Base-by-base conservation (phyloP, 2,888 invertebrate species). In the Neuroscelio doddi region DNA sequence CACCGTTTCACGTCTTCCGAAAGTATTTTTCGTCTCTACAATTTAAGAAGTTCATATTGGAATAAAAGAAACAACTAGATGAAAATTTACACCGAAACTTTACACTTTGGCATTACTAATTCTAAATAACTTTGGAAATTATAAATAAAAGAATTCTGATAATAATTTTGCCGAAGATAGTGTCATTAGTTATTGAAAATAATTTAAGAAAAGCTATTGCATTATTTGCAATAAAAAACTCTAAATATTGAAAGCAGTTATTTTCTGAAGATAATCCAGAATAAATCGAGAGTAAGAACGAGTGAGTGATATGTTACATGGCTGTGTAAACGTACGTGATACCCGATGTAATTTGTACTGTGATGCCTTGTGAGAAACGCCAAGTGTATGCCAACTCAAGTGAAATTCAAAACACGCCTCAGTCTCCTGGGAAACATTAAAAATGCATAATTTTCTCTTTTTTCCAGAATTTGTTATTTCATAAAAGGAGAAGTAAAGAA, bases 351-450 rank as follows among this genome's bases (percentile, higher is more conserved):
- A 61, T 65, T 61, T 65, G 65, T 49, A 51, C 50, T 55, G 50
- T 51, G 47, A 59, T 59, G 42, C 56, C 56, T 61, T 49, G 52
- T 44, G 57, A 65, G 61, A 61, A 65, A 61, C 32, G 57, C 56
- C 61, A 52, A 65, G 65, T 65, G 57, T 65, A 61, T 65, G 65
- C 65, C 61, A 57, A 61, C 52, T 65, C 52, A 56, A 61, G 47
- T 61, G 53, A 65, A 65, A 65, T 65, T 65, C 65, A 61, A 65
- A 65, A 65, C 61, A 65, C 52, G 65, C 65, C 49, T 36, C 52
- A 34, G 57, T 66, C 53, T 49, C 50, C 45, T 29, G 59, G 45
- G 65, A 57, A 61, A 53, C 65, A 66, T 66, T 66, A 66, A 66
- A 66, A 61, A 66, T 65, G 61, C 57, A 65, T 65, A 61, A 59